Base-by-base conservation (phyloP, 2,888 invertebrate genomes). In the Tryphoninae sp. region DNA sequence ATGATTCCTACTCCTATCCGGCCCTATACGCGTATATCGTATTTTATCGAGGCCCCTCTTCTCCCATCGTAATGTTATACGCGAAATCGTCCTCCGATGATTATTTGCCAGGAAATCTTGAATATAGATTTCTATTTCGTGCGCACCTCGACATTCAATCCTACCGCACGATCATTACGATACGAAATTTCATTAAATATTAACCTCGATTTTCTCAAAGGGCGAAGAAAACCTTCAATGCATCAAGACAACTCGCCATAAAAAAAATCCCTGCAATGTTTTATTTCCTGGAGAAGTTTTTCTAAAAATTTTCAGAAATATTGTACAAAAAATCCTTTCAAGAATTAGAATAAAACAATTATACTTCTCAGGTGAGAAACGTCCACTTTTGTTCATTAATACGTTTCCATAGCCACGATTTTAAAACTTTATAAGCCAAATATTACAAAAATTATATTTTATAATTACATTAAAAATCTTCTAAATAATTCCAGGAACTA, bases 31-130 rank as follows among this genome's bases (percentile, higher is more conserved):
- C 9, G 8, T 55, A 55, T 67, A 26, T 45, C n/a, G 23, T 22
- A 23, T 51, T 19, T 13, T 26, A 61, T 51, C 23, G 33, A 45
- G 26, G 62, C 55, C 49, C 33, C 26, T 6, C 4, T 16, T 45
- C 51, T 16, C 59, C 59, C 19, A 7, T n/a, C 7, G 42, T 67
- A 65, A 65, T 67, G 3, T 58, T 59, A 67, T 45, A 40, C 55
- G 64, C 8, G 13, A 9, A 13, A 45, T 45, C 9, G 11, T 26
- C 16, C 19, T 59, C 23, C 67, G 45, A 81, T 71, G 65, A 82
- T 82, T 82, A 74, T 82, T 78, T 72, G 78, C 78, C 49, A 77
- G 69, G 77, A 77, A 78, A 81, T 81, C 77, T 81, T 59, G 33
- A 40, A 73, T 55, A 55, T 68, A 33, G 69, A 68, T 78, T 78